Evolutionary conservation across 2,797 vertebrate genomes (phyloP).

Genomic region (Vespertilio murinus): DNA sequence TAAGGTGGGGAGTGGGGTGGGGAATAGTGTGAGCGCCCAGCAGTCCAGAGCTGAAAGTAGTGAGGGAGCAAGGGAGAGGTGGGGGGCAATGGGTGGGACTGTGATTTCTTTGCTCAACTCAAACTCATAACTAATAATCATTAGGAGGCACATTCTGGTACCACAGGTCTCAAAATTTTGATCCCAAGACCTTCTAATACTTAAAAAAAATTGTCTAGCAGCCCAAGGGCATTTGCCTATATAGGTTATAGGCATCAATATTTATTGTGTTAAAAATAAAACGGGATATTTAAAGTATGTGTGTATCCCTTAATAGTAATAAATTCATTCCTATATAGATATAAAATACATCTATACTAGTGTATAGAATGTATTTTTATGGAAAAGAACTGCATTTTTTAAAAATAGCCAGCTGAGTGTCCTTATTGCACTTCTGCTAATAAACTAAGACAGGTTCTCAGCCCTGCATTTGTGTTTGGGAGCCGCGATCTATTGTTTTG

Average conservation of each 20-base stretch:
- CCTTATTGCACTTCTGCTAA: background rate
- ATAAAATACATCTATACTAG: background rate
- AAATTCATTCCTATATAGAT: background rate
- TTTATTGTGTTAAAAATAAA: background rate
- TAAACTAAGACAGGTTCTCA: background rate
- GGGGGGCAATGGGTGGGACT: rapidly evolving
- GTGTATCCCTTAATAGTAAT: background rate
- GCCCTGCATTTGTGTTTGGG: background rate
- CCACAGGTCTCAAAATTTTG: background rate
- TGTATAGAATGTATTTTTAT: background rate
- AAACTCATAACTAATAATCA: background rate
- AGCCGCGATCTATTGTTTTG: background rate
- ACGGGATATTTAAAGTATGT: background rate
- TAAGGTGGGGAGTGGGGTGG: background rate
- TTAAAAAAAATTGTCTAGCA: background rate
- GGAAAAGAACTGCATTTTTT: conserved; percentile 14
- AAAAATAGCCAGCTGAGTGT: background rate
- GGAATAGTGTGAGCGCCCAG: background rate
- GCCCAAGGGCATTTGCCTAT: background rate
- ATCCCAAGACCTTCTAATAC: background rate
- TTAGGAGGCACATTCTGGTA: background rate
- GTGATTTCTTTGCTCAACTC: background rate
- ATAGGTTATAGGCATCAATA: background rate
- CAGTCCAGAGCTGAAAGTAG: background rate
- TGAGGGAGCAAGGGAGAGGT: background rate